phyloP scores from a whole-genome alignment of 2,113 vertebrate genomes.

The Ellobius talpinus region DNA sequence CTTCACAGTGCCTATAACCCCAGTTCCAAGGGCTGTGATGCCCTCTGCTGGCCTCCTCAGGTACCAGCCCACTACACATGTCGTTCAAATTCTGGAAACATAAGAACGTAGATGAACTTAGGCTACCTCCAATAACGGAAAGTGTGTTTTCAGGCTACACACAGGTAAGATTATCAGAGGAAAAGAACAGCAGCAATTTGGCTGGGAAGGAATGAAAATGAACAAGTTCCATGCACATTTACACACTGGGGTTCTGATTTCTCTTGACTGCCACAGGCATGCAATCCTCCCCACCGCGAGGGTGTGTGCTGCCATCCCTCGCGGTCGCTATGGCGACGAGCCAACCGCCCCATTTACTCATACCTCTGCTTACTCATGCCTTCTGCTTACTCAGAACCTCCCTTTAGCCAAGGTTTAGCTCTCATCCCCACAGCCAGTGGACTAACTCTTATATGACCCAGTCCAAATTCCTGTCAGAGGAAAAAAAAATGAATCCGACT shows the following conservation, averaged over 20 bases:
- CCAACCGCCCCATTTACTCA: constrained; percentile 14
- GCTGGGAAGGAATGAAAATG: not conserved
- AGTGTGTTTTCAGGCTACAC: not conserved
- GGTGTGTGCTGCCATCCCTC: not conserved
- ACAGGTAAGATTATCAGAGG: constrained; percentile 8
- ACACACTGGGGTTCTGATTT: not conserved
- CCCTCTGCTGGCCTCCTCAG: not conserved
- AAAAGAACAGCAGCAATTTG: constrained; percentile 34
- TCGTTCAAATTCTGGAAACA: not conserved
- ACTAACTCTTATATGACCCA: not conserved
- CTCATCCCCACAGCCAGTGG: not conserved
- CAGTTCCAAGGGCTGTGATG: not conserved
- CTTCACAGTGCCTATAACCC: not conserved
- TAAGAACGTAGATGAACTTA: not conserved
- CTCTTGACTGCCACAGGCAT: not conserved
- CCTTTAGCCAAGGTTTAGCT: not conserved
- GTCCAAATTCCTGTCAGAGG: constrained; percentile 13
- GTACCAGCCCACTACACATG: not conserved
- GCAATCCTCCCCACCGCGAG: not conserved
- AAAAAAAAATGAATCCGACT: not conserved
- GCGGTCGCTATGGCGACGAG: not conserved
- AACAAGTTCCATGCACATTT: not conserved
- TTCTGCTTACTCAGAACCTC: constrained; percentile 42
- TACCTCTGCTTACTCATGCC: constrained; percentile 63
- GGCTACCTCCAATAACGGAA: constrained; percentile 27